Conservation (phyloP, 2,888 invertebrate species). For the Yponomeuta evonymella region DNA sequence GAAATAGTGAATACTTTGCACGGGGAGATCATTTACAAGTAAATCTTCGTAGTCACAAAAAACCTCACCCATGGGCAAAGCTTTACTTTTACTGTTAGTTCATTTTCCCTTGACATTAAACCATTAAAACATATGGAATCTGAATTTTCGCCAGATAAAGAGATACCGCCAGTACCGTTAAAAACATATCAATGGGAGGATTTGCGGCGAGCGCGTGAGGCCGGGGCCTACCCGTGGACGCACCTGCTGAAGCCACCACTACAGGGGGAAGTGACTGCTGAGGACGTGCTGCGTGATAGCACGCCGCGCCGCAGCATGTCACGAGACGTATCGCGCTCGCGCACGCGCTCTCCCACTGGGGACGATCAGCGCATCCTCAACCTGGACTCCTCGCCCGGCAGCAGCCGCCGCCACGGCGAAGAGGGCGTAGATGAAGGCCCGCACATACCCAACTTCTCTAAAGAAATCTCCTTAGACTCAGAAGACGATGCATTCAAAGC, state of each 20-base stretch:
- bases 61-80: constrained; percentile 30
- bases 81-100: constrained; percentile 25
- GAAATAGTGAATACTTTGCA: constrained; percentile 52
- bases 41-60: not conserved
- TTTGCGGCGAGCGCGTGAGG: constrained; percentile 79
- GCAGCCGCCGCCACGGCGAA: constrained; percentile 65
- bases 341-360: constrained; percentile 59
- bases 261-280: constrained; percentile 66
- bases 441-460: constrained; percentile 70
- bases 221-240: constrained; percentile 89
- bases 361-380: constrained; percentile 62
- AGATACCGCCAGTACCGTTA: constrained; percentile 80
- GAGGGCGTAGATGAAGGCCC: constrained; percentile 66
- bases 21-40: constrained; percentile 22
- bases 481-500: constrained; percentile 59
- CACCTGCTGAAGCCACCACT: constrained; percentile 82
- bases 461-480: constrained; percentile 62
- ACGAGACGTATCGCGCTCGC: constrained; percentile 62
- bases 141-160: constrained; percentile 73
- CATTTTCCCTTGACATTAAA: constrained; percentile 24
- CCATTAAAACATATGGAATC: constrained; percentile 71
- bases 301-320: constrained; percentile 70
- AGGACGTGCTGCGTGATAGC: constrained; percentile 66
- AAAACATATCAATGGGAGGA: constrained; percentile 91
- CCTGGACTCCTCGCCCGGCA: constrained; percentile 69